Conservation (phyloP, 2,888 invertebrate genomes). For the Diogma glabrata region DNA sequence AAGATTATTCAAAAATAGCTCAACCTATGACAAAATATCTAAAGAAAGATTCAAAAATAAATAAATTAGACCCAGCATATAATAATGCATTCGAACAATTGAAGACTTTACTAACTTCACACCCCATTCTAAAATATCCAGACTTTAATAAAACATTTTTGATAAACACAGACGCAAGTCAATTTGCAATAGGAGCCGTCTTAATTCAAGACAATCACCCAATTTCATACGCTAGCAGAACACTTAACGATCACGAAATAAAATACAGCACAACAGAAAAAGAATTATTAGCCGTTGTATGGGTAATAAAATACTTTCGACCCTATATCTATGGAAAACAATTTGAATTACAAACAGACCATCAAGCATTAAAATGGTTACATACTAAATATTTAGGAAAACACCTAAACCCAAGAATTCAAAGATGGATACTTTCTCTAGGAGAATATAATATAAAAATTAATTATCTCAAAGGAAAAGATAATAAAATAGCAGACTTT, state of each 20-base stretch:
- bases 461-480: conserved; percentile 16
- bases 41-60: conserved; percentile 12
- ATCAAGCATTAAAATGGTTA: conserved; percentile 19
- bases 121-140: background rate
- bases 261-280: conserved; percentile 7
- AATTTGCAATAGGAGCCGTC: background rate
- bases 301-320: too few relatives aligned
- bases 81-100: conserved; percentile 15
- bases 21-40: too few relatives aligned
- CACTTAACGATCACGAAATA: background rate
- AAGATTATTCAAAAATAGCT: too few relatives aligned
- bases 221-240: background rate
- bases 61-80: conserved; percentile 7
- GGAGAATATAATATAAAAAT: too few relatives aligned
- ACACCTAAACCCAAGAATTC: conserved; percentile 16
- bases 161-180: background rate
- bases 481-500: conserved; percentile 14
- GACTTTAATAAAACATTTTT: background rate
- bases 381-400: too few relatives aligned
- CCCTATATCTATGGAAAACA: too few relatives aligned
- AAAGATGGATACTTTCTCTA: conserved; percentile 17
- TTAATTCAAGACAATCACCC: background rate
- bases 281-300: conserved; percentile 11
- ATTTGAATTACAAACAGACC: conserved; percentile 15
- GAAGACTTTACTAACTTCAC: conserved; percentile 14